Conservation (phyloP, 2,113 vertebrate species). For the Syngnathoides biaculeatus region DNA sequence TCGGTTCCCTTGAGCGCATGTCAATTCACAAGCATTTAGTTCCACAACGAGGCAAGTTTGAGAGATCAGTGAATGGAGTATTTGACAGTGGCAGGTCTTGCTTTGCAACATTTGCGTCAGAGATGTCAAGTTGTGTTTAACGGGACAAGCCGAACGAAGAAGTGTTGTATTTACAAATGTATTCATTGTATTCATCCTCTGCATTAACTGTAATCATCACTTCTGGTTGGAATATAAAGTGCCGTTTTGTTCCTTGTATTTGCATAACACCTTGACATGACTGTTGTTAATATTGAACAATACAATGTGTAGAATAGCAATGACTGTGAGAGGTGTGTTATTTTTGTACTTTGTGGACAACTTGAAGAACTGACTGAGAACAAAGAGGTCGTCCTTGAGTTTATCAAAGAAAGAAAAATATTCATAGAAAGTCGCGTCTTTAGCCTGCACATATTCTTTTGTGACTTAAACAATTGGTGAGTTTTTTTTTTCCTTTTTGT, state of each 20-base stretch:
- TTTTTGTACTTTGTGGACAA: too few species aligned
- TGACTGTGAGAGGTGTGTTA: too few species aligned
- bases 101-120: slow-evolving; percentile 26
- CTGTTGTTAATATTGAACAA: not conserved
- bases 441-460: not conserved
- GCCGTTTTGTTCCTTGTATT: not conserved
- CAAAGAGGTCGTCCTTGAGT: not conserved
- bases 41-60: slow-evolving; percentile 37
- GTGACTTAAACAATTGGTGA: not conserved
- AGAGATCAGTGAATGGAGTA: slow-evolving; percentile 47
- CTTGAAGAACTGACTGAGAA: not conserved
- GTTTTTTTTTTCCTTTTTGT: not conserved
- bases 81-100: slow-evolving; percentile 44
- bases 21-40: slow-evolving; percentile 37
- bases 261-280: not conserved
- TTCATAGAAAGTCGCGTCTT: not conserved
- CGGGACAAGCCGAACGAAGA: too few species aligned
- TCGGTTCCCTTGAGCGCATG: slow-evolving; percentile 22
- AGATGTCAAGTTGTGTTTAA: slow-evolving; percentile 28
- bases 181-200: slow-evolving; percentile 15
- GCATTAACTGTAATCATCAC: slow-evolving; percentile 1
- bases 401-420: too few species aligned
- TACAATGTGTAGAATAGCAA: too few species aligned
- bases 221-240: slow-evolving; percentile 13
- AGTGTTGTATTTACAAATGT: too few species aligned